Base-by-base conservation (phyloP, 2,797 vertebrate species). In the Microctenopoma steveboyesi region DNA sequence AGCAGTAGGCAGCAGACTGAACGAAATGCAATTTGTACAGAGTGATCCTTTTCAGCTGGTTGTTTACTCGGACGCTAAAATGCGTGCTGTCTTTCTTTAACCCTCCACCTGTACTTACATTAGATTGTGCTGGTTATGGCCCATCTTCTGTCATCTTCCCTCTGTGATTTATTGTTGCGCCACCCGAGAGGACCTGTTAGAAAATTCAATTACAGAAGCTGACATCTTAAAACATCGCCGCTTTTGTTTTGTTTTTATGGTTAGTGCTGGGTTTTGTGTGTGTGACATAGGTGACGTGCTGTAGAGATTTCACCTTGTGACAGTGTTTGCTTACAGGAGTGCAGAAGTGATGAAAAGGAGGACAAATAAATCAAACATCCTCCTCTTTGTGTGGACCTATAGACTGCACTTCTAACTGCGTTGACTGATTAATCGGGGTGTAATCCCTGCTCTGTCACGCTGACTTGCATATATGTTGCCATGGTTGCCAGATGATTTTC, bases 191-290 rank as follows among this genome's bases (percentile, higher is more conserved):
- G 62, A 69, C 57, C 50, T 45, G 45, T 30, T 43, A 2, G n/a
- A 51, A 54, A 75, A 75, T 54, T 74, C 64, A 75, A 75, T 80
- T 78, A 78, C 62, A 5, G 43, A 13, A 35, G 53, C 65, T 70
- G 67, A 69, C 74, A 62, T 43, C 58, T 58, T 46, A 30, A 67
- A 80, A 64, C 48, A 28, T 27, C 15, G 12, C 49, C 2, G 60
- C 18, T n/a, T 30, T 27, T 67, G 58, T 55, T 76, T 71, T 79
- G 68, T 66, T 66, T 67, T 45, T 51, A n/a, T 14, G 22, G 53
- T 54, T 48, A 55, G 43, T 50, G 54, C 8, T 43, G 52, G 27
- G 16, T 33, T 67, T 73, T 47, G 39, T 52, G 28, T 22, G 22
- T 64, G 48, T 64, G 50, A 48, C 45, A 42, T 16, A 27, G 2